Conservation (phyloP, 2,113 vertebrate genomes). For the Diphyllodes magnificus region DNA sequence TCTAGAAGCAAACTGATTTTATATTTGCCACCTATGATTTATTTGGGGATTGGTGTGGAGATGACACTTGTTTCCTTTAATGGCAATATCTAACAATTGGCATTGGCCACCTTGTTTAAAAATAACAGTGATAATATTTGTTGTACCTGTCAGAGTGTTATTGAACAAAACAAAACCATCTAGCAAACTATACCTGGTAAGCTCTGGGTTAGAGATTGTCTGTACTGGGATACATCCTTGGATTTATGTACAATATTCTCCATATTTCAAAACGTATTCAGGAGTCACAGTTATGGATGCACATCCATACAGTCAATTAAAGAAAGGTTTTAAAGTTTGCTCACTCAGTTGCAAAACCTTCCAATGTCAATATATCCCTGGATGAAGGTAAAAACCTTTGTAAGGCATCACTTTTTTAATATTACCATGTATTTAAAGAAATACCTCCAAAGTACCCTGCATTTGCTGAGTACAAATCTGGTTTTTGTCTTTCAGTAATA, state of each 20-base stretch:
- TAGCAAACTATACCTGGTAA: background rate
- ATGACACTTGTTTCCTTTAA: background rate
- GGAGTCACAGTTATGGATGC: background rate
- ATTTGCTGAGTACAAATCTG: background rate
- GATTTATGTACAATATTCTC: background rate
- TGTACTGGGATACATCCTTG: background rate
- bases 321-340: background rate
- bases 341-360: background rate
- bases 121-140: background rate
- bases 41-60: background rate
- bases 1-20: background rate
- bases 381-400: background rate
- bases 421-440: background rate
- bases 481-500: background rate
- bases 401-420: background rate
- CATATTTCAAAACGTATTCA: background rate
- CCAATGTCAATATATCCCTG: background rate
- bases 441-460: background rate
- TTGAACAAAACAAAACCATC: background rate
- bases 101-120: background rate
- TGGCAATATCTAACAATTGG: background rate
- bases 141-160: background rate
- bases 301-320: background rate
- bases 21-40: background rate
- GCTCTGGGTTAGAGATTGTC: background rate